Base-by-base conservation (phyloP, 2,113 vertebrate genomes). In the Amphilophus citrinellus region DNA sequence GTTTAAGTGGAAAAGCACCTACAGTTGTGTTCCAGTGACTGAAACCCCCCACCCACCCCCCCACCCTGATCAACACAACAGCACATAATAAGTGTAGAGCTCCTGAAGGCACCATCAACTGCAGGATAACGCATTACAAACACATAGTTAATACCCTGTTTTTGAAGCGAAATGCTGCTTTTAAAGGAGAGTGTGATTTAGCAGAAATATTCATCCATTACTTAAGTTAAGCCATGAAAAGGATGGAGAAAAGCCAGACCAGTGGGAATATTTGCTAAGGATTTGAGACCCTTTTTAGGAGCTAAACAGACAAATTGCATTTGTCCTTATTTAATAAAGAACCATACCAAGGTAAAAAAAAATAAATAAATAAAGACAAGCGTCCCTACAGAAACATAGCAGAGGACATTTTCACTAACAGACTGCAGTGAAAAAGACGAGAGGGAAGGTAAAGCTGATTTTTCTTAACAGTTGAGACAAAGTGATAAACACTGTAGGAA, bases 21-120 rank as follows among this genome's bases (percentile, higher is more conserved):
- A 65, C 10, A 57, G 85, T 73, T 83, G 24, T 66, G 44, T 37
- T 39, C 18, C 18, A 68, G 5, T 77, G 32, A 82, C 77, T 65
- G 35, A 53, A 83, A 37, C 60, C 30, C 50, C 35, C 10, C 53
- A 2, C 24, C 24, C 24, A 30, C 60, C 30, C 50, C 8, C 3
- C 35, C 10, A 42, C 35, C 35, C 37, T 50, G 75, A 81, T 87
- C 22, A 82, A 77, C 82, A 79, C 80, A 68, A 57, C 24, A 83
- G 77, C 79, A 79, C 80, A 71, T 66, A 9, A 73, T 56, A 73
- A 73, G 68, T 18, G 30, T 6, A 18, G 4, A 73, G 47, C 18
- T 73, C 39, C 59, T 78, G 76, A 32, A 44, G 24, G 24, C n/a
- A 44, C 1, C 11, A 61, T 61, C 11, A 47, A 20, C 22, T 2